These are phyloP conservation scores for Eristalis tenax DNA, from an alignment of 2,888 invertebrate species.

Conservation along the genomic window DNA sequence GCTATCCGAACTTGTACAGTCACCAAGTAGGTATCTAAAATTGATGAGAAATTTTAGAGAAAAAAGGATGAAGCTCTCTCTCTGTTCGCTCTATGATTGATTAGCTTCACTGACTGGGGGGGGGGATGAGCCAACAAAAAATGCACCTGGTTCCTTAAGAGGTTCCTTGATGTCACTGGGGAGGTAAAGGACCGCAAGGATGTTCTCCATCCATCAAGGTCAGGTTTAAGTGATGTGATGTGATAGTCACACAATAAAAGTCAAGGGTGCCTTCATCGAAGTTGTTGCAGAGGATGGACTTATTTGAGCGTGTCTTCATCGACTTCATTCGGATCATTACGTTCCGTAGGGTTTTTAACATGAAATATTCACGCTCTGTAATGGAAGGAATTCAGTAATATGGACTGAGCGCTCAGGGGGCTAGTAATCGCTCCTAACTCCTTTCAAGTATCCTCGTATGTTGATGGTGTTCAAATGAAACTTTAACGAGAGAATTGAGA, in stretches of 20 bases:
- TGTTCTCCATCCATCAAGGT: not conserved
- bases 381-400: too few species aligned
- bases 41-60: constrained; percentile 3
- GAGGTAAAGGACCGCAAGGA: not conserved
- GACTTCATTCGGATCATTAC: too few species aligned
- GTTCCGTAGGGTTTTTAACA: too few species aligned
- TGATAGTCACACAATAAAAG: not conserved
- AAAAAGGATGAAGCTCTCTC: constrained; percentile 10
- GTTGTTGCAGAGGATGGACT: not conserved
- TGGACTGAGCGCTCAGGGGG: too few species aligned
- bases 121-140: not conserved
- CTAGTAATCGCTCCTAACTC: too few species aligned
- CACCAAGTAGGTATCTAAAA: constrained; percentile 15
- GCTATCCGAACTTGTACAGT: not conserved
- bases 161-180: not conserved
- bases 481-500: too few species aligned
- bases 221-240: not conserved
- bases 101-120: not conserved
- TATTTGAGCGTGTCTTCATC: too few species aligned
- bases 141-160: not conserved
- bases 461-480: too few species aligned
- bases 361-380: too few species aligned
- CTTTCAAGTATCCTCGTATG: too few species aligned
- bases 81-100: constrained; percentile 19
- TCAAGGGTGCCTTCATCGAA: not conserved